Evolutionary conservation across 2,888 invertebrate species (phyloP).

Genomic region (Drosophila demipolita): DNA sequence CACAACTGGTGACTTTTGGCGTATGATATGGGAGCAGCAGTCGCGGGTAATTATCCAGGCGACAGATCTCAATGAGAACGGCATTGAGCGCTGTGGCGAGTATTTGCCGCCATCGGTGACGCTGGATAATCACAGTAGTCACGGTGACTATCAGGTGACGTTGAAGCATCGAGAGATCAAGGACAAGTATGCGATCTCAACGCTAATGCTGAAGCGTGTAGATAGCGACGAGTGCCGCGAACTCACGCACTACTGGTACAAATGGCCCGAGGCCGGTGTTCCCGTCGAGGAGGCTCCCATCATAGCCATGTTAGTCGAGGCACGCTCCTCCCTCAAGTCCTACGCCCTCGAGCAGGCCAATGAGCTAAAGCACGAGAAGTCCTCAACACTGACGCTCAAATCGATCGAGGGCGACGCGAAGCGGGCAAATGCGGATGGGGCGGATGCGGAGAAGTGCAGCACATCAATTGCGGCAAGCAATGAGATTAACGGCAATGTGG

Average conservation of each 20-base stretch:
- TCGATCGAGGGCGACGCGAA: constrained; percentile 53
- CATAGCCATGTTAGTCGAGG: constrained; percentile 94
- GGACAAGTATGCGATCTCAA: constrained; percentile 95
- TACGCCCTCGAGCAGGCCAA: constrained; percentile 82
- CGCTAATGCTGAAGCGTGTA: constrained; percentile 92
- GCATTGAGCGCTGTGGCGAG: constrained; percentile 95
- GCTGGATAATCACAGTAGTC: constrained; percentile 94
- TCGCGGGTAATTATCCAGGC: constrained; percentile 95
- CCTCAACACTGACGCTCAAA: constrained; percentile 63
- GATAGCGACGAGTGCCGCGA: constrained; percentile 94
- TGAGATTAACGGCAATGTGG: constrained; percentile 81
- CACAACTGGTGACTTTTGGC: constrained; percentile 96
- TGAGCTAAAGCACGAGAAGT: constrained; percentile 76
- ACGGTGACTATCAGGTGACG: constrained; percentile 93
- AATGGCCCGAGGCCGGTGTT: constrained; percentile 94
- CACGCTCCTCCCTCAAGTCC: constrained; percentile 86
- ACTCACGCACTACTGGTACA: constrained; percentile 96
- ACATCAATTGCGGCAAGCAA: constrained; percentile 49
- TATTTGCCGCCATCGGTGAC: constrained; percentile 96
- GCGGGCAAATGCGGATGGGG: constrained; percentile 30
- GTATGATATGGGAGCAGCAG: constrained; percentile 98
- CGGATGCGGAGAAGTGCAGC: constrained; percentile 53
- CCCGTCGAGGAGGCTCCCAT: constrained; percentile 93
- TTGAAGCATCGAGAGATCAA: constrained; percentile 95
- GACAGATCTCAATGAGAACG: constrained; percentile 95